Percentiles rank a stretch among this genome's conserved stretches.
These are phyloP conservation scores for Trachymyrmex septentrionalis DNA, from an alignment of 1,140 invertebrate species.

Conservation along the genomic window DNA sequence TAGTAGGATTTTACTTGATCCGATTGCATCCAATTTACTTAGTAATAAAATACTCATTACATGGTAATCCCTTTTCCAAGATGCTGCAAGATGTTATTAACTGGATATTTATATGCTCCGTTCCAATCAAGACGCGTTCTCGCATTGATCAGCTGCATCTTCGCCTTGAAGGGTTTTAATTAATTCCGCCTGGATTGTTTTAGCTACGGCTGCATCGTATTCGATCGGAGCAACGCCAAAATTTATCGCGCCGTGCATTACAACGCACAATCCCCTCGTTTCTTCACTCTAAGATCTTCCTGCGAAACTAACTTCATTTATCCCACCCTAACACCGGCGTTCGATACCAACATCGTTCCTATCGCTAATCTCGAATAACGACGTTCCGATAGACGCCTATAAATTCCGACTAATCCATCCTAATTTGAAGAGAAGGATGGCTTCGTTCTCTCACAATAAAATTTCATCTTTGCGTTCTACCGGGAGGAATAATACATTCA, in stretches of 20 bases:
- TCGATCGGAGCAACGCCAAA: not conserved
- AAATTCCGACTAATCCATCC: constrained; percentile 37
- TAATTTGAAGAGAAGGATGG: not conserved
- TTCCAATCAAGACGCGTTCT: not conserved
- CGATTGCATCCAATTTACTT: constrained; percentile 43
- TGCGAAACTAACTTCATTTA: constrained; percentile 43
- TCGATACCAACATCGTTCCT: constrained; percentile 14
- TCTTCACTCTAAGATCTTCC: constrained; percentile 20
- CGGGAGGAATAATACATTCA: not conserved
- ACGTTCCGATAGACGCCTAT: constrained; percentile 25
- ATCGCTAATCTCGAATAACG: constrained; percentile 51
- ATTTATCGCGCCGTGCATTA: not conserved
- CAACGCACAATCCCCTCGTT: constrained; percentile 1
- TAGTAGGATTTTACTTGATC: constrained; percentile 32
- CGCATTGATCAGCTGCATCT: constrained; percentile 20
- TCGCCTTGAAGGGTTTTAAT: constrained; percentile 1
- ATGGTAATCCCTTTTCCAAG: constrained; percentile 9
- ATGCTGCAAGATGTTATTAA: not conserved
- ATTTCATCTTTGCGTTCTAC: not conserved
- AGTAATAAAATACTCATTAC: constrained; percentile 57
- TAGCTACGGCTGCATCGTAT: constrained; percentile 20
- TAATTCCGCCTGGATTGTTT: constrained; percentile 31
- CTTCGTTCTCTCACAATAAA: not conserved
- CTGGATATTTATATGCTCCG: constrained; percentile 21
- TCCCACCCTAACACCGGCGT: not conserved